A percentile compares a stretch with the other conserved stretches of the same genome.
Conservation (phyloP, 2,113 vertebrate species). For the Indri indri region DNA sequence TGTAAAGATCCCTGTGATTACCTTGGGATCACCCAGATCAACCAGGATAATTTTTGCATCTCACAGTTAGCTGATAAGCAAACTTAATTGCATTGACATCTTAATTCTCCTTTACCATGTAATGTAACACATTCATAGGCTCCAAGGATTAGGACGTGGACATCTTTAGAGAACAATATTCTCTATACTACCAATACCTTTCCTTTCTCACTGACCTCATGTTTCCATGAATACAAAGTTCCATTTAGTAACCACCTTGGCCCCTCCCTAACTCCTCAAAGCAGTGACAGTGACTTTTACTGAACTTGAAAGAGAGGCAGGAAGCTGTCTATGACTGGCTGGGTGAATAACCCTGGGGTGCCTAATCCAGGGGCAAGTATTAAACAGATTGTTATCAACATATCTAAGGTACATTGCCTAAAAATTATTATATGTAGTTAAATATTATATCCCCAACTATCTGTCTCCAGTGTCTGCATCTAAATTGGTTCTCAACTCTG, state of each 20-base stretch:
- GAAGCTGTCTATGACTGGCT: neutral
- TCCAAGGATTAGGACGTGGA: neutral
- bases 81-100: neutral
- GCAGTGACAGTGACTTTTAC: neutral
- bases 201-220: neutral
- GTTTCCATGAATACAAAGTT: neutral
- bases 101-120: neutral
- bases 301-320: neutral
- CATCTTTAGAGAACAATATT: neutral
- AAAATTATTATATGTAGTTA: neutral
- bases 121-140: neutral
- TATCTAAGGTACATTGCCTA: neutral
- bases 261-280: neutral
- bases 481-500: neutral
- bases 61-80: neutral
- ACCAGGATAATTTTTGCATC: neutral
- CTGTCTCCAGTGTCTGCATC: neutral
- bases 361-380: neutral
- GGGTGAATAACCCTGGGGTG: neutral
- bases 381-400: neutral
- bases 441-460: neutral
- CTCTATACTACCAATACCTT: neutral
- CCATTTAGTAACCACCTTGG: neutral
- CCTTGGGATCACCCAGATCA: neutral
- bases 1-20: neutral